Percentiles rank a stretch among this genome's conserved stretches.
Conservation (phyloP, 2,113 vertebrate genomes). For the Erinaceus europaeus region DNA sequence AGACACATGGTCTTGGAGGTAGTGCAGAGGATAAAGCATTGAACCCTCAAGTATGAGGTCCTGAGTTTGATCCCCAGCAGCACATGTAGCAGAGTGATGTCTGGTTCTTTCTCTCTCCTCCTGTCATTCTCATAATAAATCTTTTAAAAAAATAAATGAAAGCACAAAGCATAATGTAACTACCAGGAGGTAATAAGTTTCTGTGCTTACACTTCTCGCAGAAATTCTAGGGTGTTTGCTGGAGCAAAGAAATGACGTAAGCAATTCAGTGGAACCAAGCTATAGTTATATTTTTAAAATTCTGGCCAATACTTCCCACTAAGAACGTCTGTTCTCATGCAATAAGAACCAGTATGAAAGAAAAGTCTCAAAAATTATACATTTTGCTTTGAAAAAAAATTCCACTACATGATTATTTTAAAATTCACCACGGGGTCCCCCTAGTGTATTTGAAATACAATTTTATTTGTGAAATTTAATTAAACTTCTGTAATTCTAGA, state of each 20-base stretch:
- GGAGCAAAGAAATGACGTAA: neutral
- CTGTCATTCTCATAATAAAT: too few relatives aligned
- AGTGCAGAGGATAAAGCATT: too few relatives aligned
- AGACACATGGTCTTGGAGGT: too few relatives aligned
- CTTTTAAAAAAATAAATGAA: too few relatives aligned
- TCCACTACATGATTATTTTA: constrained; percentile 39
- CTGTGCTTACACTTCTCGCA: neutral
- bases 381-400: constrained; percentile 35
- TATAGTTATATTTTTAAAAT: neutral
- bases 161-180: neutral
- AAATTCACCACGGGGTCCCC: constrained; percentile 67
- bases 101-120: too few relatives aligned
- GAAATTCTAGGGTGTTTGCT: neutral
- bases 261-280: neutral
- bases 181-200: neutral
- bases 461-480: constrained; percentile 58
- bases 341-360: neutral
- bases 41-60: too few relatives aligned
- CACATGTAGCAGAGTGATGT: too few relatives aligned
- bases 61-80: too few relatives aligned
- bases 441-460: constrained; percentile 67
- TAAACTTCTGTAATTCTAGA: constrained; percentile 30
- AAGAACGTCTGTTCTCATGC: neutral
- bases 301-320: neutral
- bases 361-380: neutral